phyloP scores from a whole-genome alignment of 1,140 invertebrate genomes.

The Drosophila miranda region DNA sequence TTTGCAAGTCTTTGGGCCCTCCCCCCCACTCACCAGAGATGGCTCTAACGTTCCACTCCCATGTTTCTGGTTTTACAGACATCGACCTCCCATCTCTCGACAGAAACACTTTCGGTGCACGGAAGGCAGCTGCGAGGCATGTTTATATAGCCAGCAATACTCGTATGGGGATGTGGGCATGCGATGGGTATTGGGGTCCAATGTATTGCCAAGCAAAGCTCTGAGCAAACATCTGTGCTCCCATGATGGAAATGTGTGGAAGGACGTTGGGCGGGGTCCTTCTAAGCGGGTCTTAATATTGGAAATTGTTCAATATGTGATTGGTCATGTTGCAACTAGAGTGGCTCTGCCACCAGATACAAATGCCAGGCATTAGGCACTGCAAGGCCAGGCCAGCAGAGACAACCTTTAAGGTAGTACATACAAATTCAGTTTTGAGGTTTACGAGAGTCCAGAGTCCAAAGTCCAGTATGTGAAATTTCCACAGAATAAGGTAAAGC shows the following conservation, averaged over 20 bases:
- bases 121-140: conserved; percentile 37
- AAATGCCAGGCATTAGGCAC: too few species aligned
- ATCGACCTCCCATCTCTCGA: too few species aligned
- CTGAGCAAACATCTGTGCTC: conserved; percentile 55
- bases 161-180: too few species aligned
- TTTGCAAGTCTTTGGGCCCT: conserved; percentile 58
- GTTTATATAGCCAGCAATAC: conserved; percentile 48
- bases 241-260: conserved; percentile 15
- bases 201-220: conserved; percentile 53
- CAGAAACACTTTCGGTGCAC: conserved; percentile 29
- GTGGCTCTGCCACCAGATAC: too few species aligned
- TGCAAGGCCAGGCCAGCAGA: too few species aligned
- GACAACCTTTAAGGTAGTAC: too few species aligned
- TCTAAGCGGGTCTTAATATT: conserved; percentile 50
- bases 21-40: too few species aligned
- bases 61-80: conserved; percentile 64
- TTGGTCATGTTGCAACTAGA: conserved; percentile 33
- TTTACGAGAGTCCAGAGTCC: too few species aligned
- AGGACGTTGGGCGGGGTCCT: conserved; percentile 12
- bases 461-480: too few species aligned
- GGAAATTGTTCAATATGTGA: conserved; percentile 41
- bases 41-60: conserved; percentile 12
- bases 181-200: conserved; percentile 14
- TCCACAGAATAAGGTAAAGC: too few species aligned
- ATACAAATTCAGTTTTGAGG: too few species aligned